Percentiles rank a stretch among this genome's conserved stretches.
Evolutionary conservation across 1,140 invertebrate genomes (phyloP).

Genomic region (Drosophila tristis): DNA sequence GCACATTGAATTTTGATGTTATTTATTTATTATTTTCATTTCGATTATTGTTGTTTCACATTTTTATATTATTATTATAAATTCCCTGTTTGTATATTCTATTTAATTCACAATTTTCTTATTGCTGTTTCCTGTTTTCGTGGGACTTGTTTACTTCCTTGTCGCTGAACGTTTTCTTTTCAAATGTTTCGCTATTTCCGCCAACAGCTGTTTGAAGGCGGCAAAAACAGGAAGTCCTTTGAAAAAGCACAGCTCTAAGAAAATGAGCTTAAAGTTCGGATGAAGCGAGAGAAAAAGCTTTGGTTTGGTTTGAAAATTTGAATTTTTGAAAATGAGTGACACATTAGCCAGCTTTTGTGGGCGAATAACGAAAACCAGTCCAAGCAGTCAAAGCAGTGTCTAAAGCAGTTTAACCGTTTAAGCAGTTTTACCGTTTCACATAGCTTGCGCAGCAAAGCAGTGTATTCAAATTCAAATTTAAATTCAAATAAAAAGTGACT

Average conservation of each 20-base stretch:
- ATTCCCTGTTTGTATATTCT: too few relatives aligned
- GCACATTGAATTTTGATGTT: too few relatives aligned
- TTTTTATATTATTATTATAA: too few relatives aligned
- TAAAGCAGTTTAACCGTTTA: background rate
- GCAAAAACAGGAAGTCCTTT: constrained; percentile 4
- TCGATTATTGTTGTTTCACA: too few relatives aligned
- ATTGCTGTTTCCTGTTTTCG: background rate
- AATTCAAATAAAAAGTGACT: too few relatives aligned
- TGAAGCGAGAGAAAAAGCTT: background rate
- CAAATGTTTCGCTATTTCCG: constrained; percentile 54
- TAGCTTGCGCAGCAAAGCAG: too few relatives aligned
- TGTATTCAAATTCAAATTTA: too few relatives aligned
- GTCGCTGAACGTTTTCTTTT: constrained; percentile 73
- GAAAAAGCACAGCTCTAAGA: background rate
- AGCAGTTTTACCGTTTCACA: too few relatives aligned
- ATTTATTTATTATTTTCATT: too few relatives aligned
- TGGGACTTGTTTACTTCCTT: constrained; percentile 55
- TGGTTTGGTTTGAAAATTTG: background rate
- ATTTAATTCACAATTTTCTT: background rate
- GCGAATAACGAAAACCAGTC: too few relatives aligned
- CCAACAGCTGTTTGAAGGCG: constrained; percentile 57
- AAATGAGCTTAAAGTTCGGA: constrained; percentile 8
- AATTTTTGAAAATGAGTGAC: background rate
- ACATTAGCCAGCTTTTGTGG: background rate
- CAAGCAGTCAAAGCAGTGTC: background rate